These are phyloP conservation scores for Amphiprion ocellaris DNA, from an alignment of 2,113 vertebrate genomes.

Conservation along the genomic window DNA sequence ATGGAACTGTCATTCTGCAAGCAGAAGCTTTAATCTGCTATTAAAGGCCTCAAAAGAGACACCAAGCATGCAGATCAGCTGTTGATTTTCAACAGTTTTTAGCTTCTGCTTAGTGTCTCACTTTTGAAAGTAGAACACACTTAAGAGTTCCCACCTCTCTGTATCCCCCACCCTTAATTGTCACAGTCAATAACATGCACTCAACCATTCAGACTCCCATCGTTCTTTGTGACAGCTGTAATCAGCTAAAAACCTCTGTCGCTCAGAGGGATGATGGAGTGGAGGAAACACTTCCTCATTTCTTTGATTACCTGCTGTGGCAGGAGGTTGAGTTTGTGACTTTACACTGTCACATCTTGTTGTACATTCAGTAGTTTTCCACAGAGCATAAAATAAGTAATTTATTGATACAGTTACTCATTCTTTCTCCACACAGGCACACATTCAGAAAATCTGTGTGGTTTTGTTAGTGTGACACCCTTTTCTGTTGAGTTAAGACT, in stretches of 20 bases:
- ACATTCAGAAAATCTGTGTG: background rate
- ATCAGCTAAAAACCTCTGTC: conserved; percentile 56
- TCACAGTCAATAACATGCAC: conserved; percentile 3
- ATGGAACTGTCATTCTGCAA: no score
- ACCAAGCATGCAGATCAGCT: no score
- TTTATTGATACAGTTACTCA: background rate
- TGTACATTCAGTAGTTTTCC: background rate
- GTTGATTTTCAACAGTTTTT: background rate
- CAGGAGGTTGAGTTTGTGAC: conserved; percentile 34
- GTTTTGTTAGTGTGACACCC: background rate
- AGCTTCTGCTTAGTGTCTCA: background rate
- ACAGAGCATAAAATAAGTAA: background rate
- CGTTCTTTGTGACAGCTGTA: conserved; percentile 31
- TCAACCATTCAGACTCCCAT: conserved; percentile 25
- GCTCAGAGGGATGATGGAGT: conserved; percentile 50
- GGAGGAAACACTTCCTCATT: conserved; percentile 50
- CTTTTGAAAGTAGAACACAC: conserved; percentile 9
- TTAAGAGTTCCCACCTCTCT: background rate
- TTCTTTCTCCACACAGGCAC: background rate
- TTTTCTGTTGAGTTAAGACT: conserved; percentile 10
- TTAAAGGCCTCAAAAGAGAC: no score
- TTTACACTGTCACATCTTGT: conserved; percentile 16
- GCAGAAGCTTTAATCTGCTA: no score
- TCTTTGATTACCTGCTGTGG: conserved; percentile 40
- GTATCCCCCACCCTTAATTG: conserved; percentile 2